Conservation (phyloP, 37 sponge, comb jelly and placozoan species). For the Tethya wilhelma region DNA sequence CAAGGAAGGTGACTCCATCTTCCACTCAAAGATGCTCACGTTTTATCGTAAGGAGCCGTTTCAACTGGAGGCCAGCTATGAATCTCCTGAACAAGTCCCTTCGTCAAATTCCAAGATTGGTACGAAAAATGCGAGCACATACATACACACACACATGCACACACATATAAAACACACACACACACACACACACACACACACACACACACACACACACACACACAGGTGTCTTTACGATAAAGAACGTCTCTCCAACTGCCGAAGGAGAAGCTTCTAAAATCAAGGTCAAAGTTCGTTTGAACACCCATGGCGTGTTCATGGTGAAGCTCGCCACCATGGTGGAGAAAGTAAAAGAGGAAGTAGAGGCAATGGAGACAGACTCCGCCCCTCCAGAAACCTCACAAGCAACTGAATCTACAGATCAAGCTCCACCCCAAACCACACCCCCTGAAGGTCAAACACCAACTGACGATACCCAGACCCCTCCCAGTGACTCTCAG, state of each 20-base stretch:
- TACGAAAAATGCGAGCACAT: not conserved
- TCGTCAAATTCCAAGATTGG: not conserved
- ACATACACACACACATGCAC: not conserved
- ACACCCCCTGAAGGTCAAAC: not conserved
- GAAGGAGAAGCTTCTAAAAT: constrained; percentile 86
- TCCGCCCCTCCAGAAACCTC: constrained; percentile 2
- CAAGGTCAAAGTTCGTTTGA: constrained; percentile 92
- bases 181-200: not conserved
- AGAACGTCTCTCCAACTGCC: constrained; percentile 80
- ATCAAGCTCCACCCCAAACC: not conserved
- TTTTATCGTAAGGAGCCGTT: constrained; percentile 88
- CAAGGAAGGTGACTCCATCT: constrained; percentile 67
- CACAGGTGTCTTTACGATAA: constrained; percentile 76
- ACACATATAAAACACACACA: not conserved
- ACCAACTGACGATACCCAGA: not conserved
- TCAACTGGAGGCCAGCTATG: constrained; percentile 67
- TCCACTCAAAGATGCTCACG: constrained; percentile 86
- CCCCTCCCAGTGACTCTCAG: constrained; percentile 1
- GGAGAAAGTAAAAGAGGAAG: constrained; percentile 45
- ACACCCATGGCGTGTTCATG: constrained; percentile 87
- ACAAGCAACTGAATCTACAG: too few species aligned
- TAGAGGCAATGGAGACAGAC: constrained; percentile 12
- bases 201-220: not conserved
- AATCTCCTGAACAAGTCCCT: not conserved
- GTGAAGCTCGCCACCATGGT: constrained; percentile 76